Evolutionary conservation across 2,888 invertebrate genomes (phyloP), one percentile per base, ranked within the genome.

Genomic region (Endomychus coccineus): DNA sequence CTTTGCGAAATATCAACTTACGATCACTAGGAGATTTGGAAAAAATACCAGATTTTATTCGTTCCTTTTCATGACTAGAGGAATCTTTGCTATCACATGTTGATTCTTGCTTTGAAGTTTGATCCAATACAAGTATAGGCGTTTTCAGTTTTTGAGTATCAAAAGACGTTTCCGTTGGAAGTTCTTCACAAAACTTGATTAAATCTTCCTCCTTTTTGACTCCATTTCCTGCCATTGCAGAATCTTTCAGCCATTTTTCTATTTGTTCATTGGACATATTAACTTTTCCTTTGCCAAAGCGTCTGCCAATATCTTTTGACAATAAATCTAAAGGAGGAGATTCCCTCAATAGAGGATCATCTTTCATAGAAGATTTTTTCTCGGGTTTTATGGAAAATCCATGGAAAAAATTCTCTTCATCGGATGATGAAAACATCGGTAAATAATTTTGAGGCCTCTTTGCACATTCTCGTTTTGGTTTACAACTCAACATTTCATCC

Each of bases 221-320:
- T 12, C 52, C 52, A 37, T 54, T 59, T 9, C 62, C 62, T 1
- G 67, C 66, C 46, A 66, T 42, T 1, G 61, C 66, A 23, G 62
- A 67, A 14, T 62, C 62, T 43, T 69, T 68, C 6, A 66, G 50
- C 80, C 80, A 80, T 49, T 78, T 77, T 46, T 80, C 78, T 25
- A 80, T 79, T 58, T 78, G 77, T 50, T 78, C 79, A 21, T 74
- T 77, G 0, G 79, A 78, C 78, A 79, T 78, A 51, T 79, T 79
- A 0, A 79, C 77, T 53, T 77, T 75, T 11, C 74, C 76, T 55
- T 77, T 72, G 14, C 71, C 64, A 39, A 60, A 68, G 11, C 66
- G 55, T 29, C 66, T 58, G 11, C 62, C 62, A 1, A 67, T 52
- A 29, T 62, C 64, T 49, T 64, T 63, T 36, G 49, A 55, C n/a